Conservation (phyloP, 2,797 vertebrate species). For the Sphenopsis melanotis region DNA sequence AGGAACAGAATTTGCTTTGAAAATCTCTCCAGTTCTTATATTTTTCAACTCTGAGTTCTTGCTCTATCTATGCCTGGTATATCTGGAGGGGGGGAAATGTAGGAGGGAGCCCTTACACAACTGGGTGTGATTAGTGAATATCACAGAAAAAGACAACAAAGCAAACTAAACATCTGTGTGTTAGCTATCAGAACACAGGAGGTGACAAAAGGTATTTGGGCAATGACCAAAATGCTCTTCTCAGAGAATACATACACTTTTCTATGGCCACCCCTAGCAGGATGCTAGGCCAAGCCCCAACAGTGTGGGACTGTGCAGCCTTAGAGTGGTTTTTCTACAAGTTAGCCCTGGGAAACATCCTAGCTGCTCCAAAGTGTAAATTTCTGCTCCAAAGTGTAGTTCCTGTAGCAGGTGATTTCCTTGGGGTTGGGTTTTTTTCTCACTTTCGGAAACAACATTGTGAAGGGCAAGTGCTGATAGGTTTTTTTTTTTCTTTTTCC, state of each 20-base stretch:
- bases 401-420: neutral
- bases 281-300: neutral
- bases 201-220: neutral
- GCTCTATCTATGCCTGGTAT: neutral
- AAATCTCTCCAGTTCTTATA: neutral
- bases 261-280: neutral
- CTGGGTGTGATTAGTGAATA: neutral
- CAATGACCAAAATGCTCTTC: neutral
- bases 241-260: neutral
- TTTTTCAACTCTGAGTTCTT: neutral
- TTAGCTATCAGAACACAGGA: neutral
- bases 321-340: neutral
- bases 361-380: neutral
- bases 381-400: neutral
- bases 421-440: neutral
- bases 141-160: neutral
- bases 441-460: neutral
- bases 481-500: neutral
- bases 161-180: accelerated
- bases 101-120: neutral
- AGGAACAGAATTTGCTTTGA: neutral
- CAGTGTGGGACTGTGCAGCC: neutral
- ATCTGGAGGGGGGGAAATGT: neutral
- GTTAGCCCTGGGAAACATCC: neutral
- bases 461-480: neutral